Conservation (phyloP, 2,113 vertebrate genomes). For the Mirza zaza region DNA sequence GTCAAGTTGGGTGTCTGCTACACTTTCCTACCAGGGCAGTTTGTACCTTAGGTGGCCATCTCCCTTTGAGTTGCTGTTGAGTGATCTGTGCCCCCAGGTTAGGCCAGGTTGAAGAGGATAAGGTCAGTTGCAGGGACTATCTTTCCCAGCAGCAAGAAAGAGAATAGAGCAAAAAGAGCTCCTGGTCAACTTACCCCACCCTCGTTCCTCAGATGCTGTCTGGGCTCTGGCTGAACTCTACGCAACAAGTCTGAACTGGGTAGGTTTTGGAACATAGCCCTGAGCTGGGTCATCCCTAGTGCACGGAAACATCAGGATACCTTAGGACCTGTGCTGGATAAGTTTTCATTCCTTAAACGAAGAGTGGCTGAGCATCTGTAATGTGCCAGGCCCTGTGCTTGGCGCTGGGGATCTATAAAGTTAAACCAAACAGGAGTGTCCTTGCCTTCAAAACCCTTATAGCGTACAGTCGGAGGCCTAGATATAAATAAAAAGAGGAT, state of each 20-base stretch:
- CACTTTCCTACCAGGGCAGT: neutral
- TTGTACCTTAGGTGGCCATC: neutral
- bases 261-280: neutral
- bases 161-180: neutral
- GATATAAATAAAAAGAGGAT: neutral
- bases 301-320: neutral
- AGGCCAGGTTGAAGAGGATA: neutral
- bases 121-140: neutral
- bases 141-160: neutral
- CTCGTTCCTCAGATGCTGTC: neutral
- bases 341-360: slow-evolving; percentile 11
- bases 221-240: slow-evolving; percentile 9
- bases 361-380: neutral
- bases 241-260: neutral
- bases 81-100: neutral
- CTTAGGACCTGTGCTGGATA: neutral
- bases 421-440: neutral
- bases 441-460: neutral
- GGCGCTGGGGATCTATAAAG: neutral
- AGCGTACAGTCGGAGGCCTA: neutral
- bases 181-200: neutral
- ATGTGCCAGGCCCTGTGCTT: neutral
- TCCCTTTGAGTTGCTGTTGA: neutral
- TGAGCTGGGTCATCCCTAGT: neutral
- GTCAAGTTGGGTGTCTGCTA: neutral